phyloP scores from a whole-genome alignment of 1,140 invertebrate genomes.

The Atta cephalotes region DNA sequence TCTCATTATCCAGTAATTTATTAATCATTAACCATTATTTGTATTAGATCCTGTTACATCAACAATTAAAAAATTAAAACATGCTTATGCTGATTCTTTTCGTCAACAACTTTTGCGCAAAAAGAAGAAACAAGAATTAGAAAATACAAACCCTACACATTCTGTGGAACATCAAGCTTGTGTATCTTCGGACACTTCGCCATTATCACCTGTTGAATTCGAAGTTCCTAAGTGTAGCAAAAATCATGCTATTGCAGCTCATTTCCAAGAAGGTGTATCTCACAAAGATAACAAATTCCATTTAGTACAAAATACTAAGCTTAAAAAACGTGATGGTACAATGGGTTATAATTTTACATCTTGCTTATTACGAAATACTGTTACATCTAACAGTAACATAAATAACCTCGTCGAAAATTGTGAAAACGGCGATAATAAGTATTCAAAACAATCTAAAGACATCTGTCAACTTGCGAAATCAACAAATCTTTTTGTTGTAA shows the following conservation, averaged over 20 bases:
- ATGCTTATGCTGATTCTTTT: background rate
- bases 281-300: background rate
- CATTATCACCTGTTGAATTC: constrained; percentile 1
- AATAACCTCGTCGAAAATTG: background rate
- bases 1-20: background rate
- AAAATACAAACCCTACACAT: background rate
- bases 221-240: constrained; percentile 20
- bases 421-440: background rate
- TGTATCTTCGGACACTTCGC: background rate
- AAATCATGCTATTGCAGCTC: background rate
- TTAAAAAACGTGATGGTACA: background rate
- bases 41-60: constrained; percentile 30
- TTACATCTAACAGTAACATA: background rate
- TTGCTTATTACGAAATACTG: constrained; percentile 1
- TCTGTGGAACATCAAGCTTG: constrained; percentile 23
- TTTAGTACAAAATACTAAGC: background rate
- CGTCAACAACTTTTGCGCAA: background rate
- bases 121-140: background rate
- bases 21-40: background rate
- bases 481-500: background rate
- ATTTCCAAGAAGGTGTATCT: background rate
- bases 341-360: background rate
- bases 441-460: background rate
- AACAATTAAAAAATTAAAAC: background rate
- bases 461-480: background rate